Evolutionary conservation across 2,113 vertebrate species (phyloP), one percentile per base, ranked within the genome.

Genomic region (Maccullochella peelii): DNA sequence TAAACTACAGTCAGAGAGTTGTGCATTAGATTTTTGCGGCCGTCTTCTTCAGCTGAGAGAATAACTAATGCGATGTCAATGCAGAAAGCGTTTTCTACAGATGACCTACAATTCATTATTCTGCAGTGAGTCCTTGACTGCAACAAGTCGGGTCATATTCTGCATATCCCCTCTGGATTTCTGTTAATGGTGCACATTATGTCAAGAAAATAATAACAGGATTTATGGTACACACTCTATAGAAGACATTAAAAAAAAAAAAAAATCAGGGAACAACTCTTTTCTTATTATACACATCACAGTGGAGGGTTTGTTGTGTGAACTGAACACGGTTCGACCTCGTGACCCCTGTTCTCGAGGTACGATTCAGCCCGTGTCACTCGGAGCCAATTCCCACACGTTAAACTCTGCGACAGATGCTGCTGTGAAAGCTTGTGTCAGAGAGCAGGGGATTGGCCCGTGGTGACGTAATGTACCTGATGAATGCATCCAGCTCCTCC

Each of bases 401-500:
- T 42, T 58, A 8, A 66, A 75, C 78, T 67, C 66, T 25, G 73
- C 25, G n/a, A 76, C 72, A 76, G 62, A 47, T 42, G 70, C 69
- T n/a, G 15, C 75, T 77, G n/a, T 18, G 18, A 57, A 54, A 77
- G 38, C 81, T 79, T 1, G 36, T 79, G 81, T 57, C 88, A 81
- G 67, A 79, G 65, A 86, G 69, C 72, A 88, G 47, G 3, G 25
- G 90, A 95, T 94, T 95, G 94, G 94, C 80, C 79, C 0, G 36
- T 10, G 82, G 84, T 95, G 94, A 95, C 66, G 92, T 95, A 93
- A 94, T 93, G 82, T 72, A 93, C 94, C 92, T 92, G 90, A 93
- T 95, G 87, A 93, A 93, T 93, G 85, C 87, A 58, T 73, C 73
- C 80, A 0, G 8, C 77, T 79, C 80, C 86, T 87, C 90, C 84